These are phyloP conservation scores for Lepidochrysops patricia DNA, from an alignment of 2,888 invertebrate species.

Conservation along the genomic window DNA sequence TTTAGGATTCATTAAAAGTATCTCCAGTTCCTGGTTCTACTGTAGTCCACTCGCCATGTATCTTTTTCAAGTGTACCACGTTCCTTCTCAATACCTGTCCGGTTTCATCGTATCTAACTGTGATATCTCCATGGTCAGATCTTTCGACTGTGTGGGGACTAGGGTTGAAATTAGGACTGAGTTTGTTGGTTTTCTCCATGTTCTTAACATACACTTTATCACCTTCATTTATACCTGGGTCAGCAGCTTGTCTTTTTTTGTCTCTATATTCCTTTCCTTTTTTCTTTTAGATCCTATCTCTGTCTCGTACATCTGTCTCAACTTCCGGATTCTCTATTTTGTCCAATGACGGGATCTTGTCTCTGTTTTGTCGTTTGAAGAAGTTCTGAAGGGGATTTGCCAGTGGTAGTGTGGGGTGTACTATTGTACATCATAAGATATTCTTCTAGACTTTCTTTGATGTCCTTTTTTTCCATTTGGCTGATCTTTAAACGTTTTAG, in stretches of 20 bases:
- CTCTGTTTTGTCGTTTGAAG: constrained; percentile 27
- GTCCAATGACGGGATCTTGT: constrained; percentile 25
- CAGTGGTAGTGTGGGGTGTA: constrained; percentile 32
- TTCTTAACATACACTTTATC: constrained; percentile 20
- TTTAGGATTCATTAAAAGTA: not conserved
- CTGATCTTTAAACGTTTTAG: constrained; percentile 8
- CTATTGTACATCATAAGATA: constrained; percentile 19
- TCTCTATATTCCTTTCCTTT: constrained; percentile 16
- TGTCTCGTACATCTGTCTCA: constrained; percentile 18
- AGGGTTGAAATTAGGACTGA: constrained; percentile 14
- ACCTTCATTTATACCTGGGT: constrained; percentile 7
- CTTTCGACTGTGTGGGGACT: constrained; percentile 6
- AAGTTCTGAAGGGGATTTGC: constrained; percentile 28
- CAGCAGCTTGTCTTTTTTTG: constrained; percentile 14
- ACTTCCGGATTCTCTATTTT: constrained; percentile 13
- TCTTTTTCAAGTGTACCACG: not conserved
- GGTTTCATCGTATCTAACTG: constrained; percentile 18
- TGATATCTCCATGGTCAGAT: constrained; percentile 11
- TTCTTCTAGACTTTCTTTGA: not conserved
- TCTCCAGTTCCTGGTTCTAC: not conserved
- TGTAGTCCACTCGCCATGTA: not conserved
- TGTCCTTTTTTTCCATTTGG: not conserved
- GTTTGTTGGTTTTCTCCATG: constrained; percentile 18
- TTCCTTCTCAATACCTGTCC: constrained; percentile 17
- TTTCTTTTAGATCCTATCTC: constrained; percentile 17